These are phyloP conservation scores for Monopterus albus DNA, from an alignment of 2,113 vertebrate genomes.

Conservation along the genomic window DNA sequence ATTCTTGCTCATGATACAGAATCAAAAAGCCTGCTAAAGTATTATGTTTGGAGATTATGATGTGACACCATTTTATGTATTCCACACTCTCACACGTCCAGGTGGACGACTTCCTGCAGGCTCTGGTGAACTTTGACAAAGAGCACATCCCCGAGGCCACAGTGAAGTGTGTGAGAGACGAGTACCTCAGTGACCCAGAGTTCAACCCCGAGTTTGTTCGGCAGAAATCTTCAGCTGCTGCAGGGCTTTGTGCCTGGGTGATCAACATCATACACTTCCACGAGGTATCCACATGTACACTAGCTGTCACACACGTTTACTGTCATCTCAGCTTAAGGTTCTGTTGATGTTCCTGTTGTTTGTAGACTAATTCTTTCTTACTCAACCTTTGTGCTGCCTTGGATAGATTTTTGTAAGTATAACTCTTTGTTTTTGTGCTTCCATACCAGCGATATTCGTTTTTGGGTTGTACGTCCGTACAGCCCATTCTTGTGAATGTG, in stretches of 20 bases:
- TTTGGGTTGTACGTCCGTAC: too few relatives aligned
- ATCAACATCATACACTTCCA: constrained; percentile 84
- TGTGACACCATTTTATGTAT: not conserved
- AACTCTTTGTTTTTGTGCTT: too few relatives aligned
- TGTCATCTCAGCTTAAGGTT: not conserved
- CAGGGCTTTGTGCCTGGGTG: constrained; percentile 81
- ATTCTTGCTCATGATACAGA: too few relatives aligned
- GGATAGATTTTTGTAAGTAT: constrained; percentile 89
- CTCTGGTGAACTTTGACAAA: constrained; percentile 84
- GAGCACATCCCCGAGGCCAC: constrained; percentile 79
- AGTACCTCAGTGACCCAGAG: constrained; percentile 82
- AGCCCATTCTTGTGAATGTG: too few relatives aligned
- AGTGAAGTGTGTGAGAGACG: constrained; percentile 79
- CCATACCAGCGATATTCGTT: too few relatives aligned
- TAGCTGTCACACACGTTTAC: not conserved
- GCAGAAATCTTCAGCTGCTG: constrained; percentile 82
- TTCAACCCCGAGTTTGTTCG: constrained; percentile 85
- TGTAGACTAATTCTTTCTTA: constrained; percentile 36
- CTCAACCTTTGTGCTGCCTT: constrained; percentile 76
- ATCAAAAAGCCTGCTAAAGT: too few relatives aligned
- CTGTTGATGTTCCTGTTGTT: constrained; percentile 50
- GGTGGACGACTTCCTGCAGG: constrained; percentile 83
- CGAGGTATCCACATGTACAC: constrained; percentile 56
- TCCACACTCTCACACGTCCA: too few relatives aligned
- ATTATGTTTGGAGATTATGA: too few relatives aligned